Base-by-base conservation (phyloP, 2,797 vertebrate species). In the Diglossa cyanea region DNA sequence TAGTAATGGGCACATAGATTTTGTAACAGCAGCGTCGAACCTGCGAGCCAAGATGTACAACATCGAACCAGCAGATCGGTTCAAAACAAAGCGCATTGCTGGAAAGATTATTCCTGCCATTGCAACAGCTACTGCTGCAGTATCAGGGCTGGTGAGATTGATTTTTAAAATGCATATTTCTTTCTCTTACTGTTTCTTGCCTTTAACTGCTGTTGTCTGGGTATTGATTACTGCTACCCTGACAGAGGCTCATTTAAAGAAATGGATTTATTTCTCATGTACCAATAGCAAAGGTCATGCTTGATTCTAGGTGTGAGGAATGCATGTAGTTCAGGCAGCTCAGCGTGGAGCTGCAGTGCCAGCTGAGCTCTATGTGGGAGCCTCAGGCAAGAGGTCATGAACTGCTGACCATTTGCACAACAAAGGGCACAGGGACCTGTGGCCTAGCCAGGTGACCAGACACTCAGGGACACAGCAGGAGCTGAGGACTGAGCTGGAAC, bases 71-170 rank as follows among this genome's bases (percentile, higher is more conserved):
- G 99, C 99, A 13, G 99, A 99, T 96, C 98, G 99, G 58, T 98
- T 99, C 61, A 99, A 99, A 98, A 99, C 99, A 82, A 99, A 99
- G 90, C 99, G 99, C 57, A 99, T 99, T 60, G 99, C 99, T 30
- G 99, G 99, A 21, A 99, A 99, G 97, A 99, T 99, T 93, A 99
- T 99, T 95, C 99, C 99, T 18, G 99, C 99, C 33, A 99, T 99
- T 55, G 99, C 99, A 90, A 99, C 99, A 30, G 98, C 99, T 65
- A 99, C 99, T 24, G 99, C 99, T 53, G 98, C 99, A 11, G 99
- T 99, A 25, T 99, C 99, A 63, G 99, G 99, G 78, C 97, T 99
- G 98, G 99, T 99, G 93, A 98, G 99, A 90, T 57, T 37, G 74
- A 84, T 88, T 57, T 51, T 58, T 20, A 44, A 92, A 73, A 86